Evolutionary conservation across 2,113 vertebrate genomes (phyloP).

Genomic region (Eptatretus burgeri): DNA sequence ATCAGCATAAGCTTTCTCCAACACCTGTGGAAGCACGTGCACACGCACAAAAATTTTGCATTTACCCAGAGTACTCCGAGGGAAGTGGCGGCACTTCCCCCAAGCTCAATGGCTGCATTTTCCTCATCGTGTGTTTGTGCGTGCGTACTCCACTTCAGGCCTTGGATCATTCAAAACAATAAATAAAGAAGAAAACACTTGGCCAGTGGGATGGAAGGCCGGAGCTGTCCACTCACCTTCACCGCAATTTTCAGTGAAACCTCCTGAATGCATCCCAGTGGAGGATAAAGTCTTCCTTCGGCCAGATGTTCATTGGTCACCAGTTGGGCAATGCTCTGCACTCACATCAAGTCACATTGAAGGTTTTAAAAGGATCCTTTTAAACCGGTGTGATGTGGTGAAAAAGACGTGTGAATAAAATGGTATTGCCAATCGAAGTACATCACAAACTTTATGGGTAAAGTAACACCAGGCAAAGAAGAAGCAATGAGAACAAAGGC

Average conservation of each 20-base stretch:
- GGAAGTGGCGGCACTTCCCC: neutral
- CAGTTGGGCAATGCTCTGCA: constrained; percentile 44
- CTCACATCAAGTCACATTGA: too few species aligned
- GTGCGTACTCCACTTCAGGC: neutral
- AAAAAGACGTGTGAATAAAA: too few species aligned
- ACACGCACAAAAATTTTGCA: too few species aligned
- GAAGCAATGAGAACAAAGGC: too few species aligned
- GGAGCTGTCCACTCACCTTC: constrained; percentile 22
- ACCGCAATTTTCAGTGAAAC: constrained; percentile 78
- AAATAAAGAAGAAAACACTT: too few species aligned
- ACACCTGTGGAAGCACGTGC: constrained; percentile 23
- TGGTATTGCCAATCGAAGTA: too few species aligned
- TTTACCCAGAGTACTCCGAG: neutral
- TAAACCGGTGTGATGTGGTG: too few species aligned
- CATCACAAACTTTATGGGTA: too few species aligned
- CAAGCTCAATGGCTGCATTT: neutral
- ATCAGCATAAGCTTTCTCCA: constrained; percentile 53
- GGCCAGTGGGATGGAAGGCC: neutral
- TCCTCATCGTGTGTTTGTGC: neutral
- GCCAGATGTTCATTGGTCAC: constrained; percentile 60
- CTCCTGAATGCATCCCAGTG: constrained; percentile 49
- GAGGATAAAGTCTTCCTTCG: constrained; percentile 72
- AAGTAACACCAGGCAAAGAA: too few species aligned
- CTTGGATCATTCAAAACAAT: neutral
- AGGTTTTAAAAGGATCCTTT: too few species aligned